These are phyloP conservation scores for Campoplex capitator DNA, from an alignment of 2,888 invertebrate species.

Conservation along the genomic window DNA sequence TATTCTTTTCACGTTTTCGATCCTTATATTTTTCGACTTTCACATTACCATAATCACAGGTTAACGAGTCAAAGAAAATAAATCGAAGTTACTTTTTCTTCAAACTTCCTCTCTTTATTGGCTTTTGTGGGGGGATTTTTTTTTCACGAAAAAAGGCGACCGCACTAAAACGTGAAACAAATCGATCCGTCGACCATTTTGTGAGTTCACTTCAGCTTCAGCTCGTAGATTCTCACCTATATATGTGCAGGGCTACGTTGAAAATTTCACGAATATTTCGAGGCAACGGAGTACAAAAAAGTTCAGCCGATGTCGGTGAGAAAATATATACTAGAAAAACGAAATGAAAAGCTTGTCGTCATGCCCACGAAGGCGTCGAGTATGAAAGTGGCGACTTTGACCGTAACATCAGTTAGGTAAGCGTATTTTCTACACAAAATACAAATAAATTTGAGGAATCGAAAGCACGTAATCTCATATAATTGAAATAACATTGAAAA, in stretches of 20 bases:
- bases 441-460: conserved; percentile 8
- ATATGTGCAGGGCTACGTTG: neutral
- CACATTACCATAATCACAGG: too few species aligned
- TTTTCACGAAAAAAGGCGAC: neutral
- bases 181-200: conserved; percentile 11
- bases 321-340: conserved; percentile 20
- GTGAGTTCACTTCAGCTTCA: conserved; percentile 20
- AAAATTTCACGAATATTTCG: conserved; percentile 14
- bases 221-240: conserved; percentile 5
- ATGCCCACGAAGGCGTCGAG: too few species aligned
- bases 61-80: neutral
- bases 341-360: conserved; percentile 18
- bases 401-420: too few species aligned
- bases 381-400: conserved; percentile 25
- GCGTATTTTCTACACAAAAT: neutral
- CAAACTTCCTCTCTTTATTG: neutral
- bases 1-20: too few species aligned
- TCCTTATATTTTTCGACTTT: too few species aligned
- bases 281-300: neutral
- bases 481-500: conserved; percentile 22
- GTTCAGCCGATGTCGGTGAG: conserved; percentile 10
- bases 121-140: neutral
- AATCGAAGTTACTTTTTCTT: neutral
- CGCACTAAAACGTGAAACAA: neutral
- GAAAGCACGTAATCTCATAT: conserved; percentile 48